Evolutionary conservation across 2,113 vertebrate genomes (phyloP), one percentile per base, ranked within the genome.

Genomic region (Uropsilus gracilis): DNA sequence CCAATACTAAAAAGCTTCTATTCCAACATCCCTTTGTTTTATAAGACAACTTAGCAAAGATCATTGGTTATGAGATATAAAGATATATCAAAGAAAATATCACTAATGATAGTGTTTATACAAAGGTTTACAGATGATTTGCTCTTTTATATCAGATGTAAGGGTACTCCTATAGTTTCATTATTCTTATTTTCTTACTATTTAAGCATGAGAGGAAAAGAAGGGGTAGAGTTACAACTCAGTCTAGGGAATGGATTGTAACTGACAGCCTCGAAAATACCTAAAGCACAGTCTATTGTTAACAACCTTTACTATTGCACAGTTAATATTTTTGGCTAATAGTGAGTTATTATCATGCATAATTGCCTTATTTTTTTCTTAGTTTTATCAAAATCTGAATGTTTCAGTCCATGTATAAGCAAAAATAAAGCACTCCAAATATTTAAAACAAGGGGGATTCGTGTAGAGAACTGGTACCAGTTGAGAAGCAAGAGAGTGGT

Each of bases 1-100:
- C 88, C 94, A 97, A 97, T 86, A 97, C 96, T 81, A 81, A 88
- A 71, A 13, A 78, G 12, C 20, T 81, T 85, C 50, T 63, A 26
- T 37, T 28, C 37, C 26, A 50, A 12, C 17, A 59, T 34, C 18
- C 1, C 11, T 76, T 50, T 37, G 26, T 53, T 63, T 89, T 61
- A 6, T 73, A 94, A 95, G 13, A 16, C 16, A 77, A 85, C 66
- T 68, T 44, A 88, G 20, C 61, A 92, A 90, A 81, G 44, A 88
- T 14, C 50, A 87, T 11, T 46, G 11, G 24, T 81, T 90, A 24
- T 86, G 17, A 81, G 17, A 17, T 46, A 1, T 77, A n/a, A n/a
- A n/a, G n/a, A n/a, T n/a, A n/a, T n/a, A n/a, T n/a, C 8, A 17
- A 18, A 46, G 11, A 17, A 71, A 2, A 9, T 34, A 1, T 48